Percentiles rank a stretch among this genome's conserved stretches.
These are phyloP conservation scores for Borostomias antarcticus DNA, from an alignment of 2,797 vertebrate species.

Conservation along the genomic window DNA sequence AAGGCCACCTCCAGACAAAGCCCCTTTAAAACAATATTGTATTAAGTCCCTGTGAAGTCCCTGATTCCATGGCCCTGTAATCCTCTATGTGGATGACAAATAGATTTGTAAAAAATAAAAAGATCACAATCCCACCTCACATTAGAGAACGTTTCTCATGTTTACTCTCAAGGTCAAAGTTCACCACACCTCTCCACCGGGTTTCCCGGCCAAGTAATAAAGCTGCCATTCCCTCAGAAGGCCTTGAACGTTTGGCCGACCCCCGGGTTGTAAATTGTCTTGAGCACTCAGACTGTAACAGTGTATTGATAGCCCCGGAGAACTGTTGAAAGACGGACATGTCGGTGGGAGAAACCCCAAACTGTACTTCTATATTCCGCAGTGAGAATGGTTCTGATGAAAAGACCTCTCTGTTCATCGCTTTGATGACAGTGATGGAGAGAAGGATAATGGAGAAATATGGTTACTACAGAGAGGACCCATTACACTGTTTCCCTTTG, in stretches of 20 bases:
- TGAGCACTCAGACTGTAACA: constrained; percentile 29
- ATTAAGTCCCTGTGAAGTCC: constrained; percentile 25
- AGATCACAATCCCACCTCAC: constrained; percentile 14
- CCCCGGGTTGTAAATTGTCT: constrained; percentile 19
- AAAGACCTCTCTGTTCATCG: constrained; percentile 30
- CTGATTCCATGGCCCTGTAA: constrained; percentile 10
- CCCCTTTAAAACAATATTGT: constrained; percentile 26
- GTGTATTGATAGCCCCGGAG: neutral
- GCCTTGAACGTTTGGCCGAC: constrained; percentile 20
- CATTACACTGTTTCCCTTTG: too few relatives aligned
- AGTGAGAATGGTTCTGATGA: constrained; percentile 23
- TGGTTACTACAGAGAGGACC: too few relatives aligned
- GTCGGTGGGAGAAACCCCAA: constrained; percentile 29
- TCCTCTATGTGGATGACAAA: constrained; percentile 22
- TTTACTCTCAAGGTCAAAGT: constrained; percentile 31
- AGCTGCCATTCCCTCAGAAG: constrained; percentile 30
- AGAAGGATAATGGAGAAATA: constrained; percentile 4
- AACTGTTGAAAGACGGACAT: constrained; percentile 28
- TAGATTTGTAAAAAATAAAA: constrained; percentile 18
- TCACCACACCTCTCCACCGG: constrained; percentile 10
- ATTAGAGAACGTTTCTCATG: constrained; percentile 6
- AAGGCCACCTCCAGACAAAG: constrained; percentile 18
- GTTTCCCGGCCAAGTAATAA: constrained; percentile 32
- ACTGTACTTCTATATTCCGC: constrained; percentile 39
- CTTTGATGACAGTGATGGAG: constrained; percentile 48